Evolutionary conservation across 2,797 vertebrate species (phyloP).

Genomic region (Pogoniulus pusillus): DNA sequence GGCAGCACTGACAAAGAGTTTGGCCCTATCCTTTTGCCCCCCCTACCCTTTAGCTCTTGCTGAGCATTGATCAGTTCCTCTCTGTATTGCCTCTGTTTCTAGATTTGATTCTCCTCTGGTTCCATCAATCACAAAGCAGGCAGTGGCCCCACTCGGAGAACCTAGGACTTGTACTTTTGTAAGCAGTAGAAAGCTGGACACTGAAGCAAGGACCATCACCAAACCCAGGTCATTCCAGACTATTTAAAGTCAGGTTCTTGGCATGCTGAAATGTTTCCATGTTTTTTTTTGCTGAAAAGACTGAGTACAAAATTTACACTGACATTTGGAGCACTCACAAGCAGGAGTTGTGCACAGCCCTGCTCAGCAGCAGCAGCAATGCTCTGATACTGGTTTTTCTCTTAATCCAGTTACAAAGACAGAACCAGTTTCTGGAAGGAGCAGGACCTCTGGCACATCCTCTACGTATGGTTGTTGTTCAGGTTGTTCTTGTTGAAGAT

Average conservation of each 20-base stretch:
- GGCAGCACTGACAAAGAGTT: too few species aligned
- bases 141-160: background rate
- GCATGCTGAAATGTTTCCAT: constrained; percentile 31
- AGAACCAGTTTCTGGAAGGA: background rate
- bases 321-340: background rate
- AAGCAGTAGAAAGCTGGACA: background rate
- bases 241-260: background rate
- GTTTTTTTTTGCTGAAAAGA: background rate
- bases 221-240: background rate
- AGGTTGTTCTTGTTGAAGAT: constrained; percentile 81
- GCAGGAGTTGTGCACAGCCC: background rate
- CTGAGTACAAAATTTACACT: background rate
- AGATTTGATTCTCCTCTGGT: background rate
- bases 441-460: background rate
- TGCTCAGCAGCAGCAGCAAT: background rate
- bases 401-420: constrained; percentile 23
- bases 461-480: constrained; percentile 70
- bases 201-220: background rate
- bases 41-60: too few species aligned
- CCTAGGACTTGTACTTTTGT: background rate
- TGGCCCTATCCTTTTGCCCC: too few species aligned
- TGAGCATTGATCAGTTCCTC: too few species aligned
- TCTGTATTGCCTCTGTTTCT: background rate
- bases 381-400: background rate
- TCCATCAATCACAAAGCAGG: background rate